Base-by-base conservation (phyloP, 2,888 invertebrate species). In the Brachyptera putata region DNA sequence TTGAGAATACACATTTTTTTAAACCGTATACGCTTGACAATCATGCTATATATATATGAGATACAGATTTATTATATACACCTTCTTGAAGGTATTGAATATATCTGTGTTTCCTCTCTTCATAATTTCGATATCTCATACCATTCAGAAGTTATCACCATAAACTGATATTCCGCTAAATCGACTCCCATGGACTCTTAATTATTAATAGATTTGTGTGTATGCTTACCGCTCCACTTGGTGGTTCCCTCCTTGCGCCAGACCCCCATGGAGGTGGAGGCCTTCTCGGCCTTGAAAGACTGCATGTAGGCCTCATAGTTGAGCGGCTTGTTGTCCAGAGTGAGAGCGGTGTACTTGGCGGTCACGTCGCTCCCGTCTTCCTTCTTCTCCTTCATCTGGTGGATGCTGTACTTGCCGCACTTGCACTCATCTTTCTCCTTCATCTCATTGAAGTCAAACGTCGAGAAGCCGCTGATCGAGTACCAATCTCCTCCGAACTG, bases 401-500 rank as follows among this genome's bases (percentile, higher is more conserved):
- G 34, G 13, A 64, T 1, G 30, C 53, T 53, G 48, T 59, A 55
- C 57, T 53, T 50, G 25, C 39, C 56, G 21, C 64, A 64, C 9
- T 36, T 22, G n/a, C n/a, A n/a, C n/a, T 25, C 37, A 3, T 37
- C 41, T 22, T 30, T 36, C 21, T 37, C 24, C 16, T 58, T 36
- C 3, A 46, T 30, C 2, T 36, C 49, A 41, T 48, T n/a, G n/a
- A n/a, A n/a, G n/a, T n/a, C n/a, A 21, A 21, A 22, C 9, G 16
- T 30, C 34, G 34, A n/a, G 11, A 24, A 34, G 58, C 30, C 24
- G 13, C 57, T 25, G 24, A 61, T 39, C 34, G 59, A 26, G 39
- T 59, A 49, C 63, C 63, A 61, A n/a, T 43, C 24, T 13, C 61
- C 63, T 53, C 25, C 22, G 24, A 56, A 61, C 59, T 56, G 37